Evolutionary conservation across 2,113 vertebrate species (phyloP), one percentile per base, ranked within the genome.

Genomic region (Erythrocercus mccallii): DNA sequence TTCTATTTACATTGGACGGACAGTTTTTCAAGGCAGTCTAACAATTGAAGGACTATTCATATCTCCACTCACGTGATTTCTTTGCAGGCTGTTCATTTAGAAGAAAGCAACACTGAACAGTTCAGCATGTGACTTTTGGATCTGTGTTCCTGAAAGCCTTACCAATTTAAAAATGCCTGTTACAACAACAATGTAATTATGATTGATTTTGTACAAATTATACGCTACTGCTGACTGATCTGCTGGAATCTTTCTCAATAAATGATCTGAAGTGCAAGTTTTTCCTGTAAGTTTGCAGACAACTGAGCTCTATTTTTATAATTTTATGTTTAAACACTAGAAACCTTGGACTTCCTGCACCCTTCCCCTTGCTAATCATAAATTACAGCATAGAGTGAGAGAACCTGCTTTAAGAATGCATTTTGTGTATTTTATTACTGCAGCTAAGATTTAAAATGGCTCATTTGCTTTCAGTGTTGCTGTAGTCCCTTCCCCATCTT

Each of bases 41-140:
- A 72, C 25, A 37, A 18, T 27, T 27, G 54, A 54, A 82, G 45
- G 35, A 30, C 58, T 77, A 40, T n/a, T 79, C 16, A n/a, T 18
- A 64, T 85, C 76, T 94, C 40, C 60, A 44, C 4, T 40, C 30
- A 42, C 3, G 12, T 73, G n/a, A 88, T 98, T 97, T 94, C 56
- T 98, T 97, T 95, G 60, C 97, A 99, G 99, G 99, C 89, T 99
- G 99, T 84, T 99, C 99, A 44, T 99, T 99, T 97, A 98, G 98
- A 97, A 99, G 98, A 96, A 99, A 99, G 95, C 98, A 98, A 86
- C 99, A 99, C 94, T 99, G 92, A 98, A 94, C 66, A 73, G 37
- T 88, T 95, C 83, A 96, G 45, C 85, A 70, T 79, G 68, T 51
- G 76, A 70, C 31, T 92, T 93, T 92, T 89, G 85, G 80, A 86